These are phyloP conservation scores for Ophion slaviceki DNA, from an alignment of 2,888 invertebrate genomes.

Conservation along the genomic window DNA sequence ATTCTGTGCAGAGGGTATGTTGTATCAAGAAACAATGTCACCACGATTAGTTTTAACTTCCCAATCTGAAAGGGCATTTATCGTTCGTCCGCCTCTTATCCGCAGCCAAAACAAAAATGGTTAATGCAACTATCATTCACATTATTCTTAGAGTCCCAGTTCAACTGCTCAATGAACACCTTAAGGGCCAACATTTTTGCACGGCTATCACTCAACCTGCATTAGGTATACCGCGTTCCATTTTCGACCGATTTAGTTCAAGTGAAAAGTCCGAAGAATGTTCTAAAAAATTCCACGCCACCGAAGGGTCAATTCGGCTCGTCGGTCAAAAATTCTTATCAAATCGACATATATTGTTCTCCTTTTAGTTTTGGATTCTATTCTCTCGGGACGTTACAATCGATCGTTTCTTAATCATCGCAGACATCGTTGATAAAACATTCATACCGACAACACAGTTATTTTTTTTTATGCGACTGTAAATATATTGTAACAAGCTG, in stretches of 20 bases:
- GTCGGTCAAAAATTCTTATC: background rate
- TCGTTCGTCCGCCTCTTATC: too few species aligned
- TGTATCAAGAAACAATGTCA: too few species aligned
- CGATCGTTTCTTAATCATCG: conserved; percentile 63
- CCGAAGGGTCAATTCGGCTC: background rate
- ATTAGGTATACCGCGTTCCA: too few species aligned
- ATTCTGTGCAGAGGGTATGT: too few species aligned
- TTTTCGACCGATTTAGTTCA: too few species aligned
- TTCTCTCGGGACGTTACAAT: conserved; percentile 42
- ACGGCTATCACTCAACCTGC: too few species aligned
- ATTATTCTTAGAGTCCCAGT: too few species aligned
- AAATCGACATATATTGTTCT: background rate
- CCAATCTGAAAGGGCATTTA: too few species aligned
- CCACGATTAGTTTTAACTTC: too few species aligned
- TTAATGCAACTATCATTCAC: background rate
- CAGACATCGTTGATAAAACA: conserved; percentile 68
- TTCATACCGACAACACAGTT: conserved; percentile 75
- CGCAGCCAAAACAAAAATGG: background rate
- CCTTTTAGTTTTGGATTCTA: conserved; percentile 17
- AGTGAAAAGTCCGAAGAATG: too few species aligned
- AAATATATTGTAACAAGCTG: conserved; percentile 72
- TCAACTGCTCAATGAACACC: too few species aligned
- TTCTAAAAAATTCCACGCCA: background rate
- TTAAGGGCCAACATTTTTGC: too few species aligned
- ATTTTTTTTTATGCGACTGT: conserved; percentile 73